phyloP scores from a whole-genome alignment of 2,888 invertebrate species.

The Saturnia japonica region DNA sequence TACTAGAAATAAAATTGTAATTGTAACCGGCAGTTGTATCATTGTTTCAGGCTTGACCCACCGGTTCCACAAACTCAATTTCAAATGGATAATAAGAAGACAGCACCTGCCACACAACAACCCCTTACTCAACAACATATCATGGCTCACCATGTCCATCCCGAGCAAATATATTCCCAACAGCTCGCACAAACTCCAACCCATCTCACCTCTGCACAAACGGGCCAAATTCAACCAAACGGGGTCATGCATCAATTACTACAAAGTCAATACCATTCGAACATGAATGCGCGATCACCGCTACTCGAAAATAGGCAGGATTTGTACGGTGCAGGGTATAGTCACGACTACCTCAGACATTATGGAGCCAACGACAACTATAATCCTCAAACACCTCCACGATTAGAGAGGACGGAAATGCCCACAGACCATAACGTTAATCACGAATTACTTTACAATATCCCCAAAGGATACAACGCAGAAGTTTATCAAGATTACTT shows the following conservation, averaged over 20 bases:
- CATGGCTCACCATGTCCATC: slow-evolving; percentile 76
- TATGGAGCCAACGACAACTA: slow-evolving; percentile 82
- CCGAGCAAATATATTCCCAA: slow-evolving; percentile 75
- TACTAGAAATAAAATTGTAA: not conserved
- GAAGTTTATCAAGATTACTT: slow-evolving; percentile 82
- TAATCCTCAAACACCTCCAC: slow-evolving; percentile 76
- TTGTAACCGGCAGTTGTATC: slow-evolving; percentile 2
- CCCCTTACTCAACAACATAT: slow-evolving; percentile 75
- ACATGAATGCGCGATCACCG: slow-evolving; percentile 75
- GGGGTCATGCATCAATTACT: slow-evolving; percentile 81
- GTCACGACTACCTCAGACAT: slow-evolving; percentile 78
- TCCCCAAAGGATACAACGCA: slow-evolving; percentile 80
- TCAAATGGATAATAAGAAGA: slow-evolving; percentile 86
- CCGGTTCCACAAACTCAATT: slow-evolving; percentile 83
- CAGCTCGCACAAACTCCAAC: slow-evolving; percentile 71
- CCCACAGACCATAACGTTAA: slow-evolving; percentile 74
- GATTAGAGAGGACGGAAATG: slow-evolving; percentile 68
- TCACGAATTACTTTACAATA: slow-evolving; percentile 70
- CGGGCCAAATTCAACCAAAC: slow-evolving; percentile 74
- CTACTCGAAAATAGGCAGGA: slow-evolving; percentile 81
- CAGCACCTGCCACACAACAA: slow-evolving; percentile 79
- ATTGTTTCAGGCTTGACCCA: slow-evolving; percentile 86
- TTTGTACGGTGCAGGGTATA: slow-evolving; percentile 79
- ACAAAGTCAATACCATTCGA: slow-evolving; percentile 74
- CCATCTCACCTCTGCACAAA: slow-evolving; percentile 65